Conservation (phyloP, 2,888 invertebrate species). For the Lottia scabra region DNA sequence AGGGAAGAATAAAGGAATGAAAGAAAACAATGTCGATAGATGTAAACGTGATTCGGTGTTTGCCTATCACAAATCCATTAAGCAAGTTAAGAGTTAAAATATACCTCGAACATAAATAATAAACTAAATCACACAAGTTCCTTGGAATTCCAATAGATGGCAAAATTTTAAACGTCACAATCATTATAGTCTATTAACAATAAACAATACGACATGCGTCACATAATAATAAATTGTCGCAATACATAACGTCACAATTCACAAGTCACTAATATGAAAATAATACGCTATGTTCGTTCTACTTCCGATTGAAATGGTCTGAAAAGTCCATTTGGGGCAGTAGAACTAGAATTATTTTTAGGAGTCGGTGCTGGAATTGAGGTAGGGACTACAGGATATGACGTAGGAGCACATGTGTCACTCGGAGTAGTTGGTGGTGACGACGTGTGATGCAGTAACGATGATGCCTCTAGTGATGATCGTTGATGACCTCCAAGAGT, state of each 20-base stretch:
- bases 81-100: too few species aligned
- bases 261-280: too few species aligned
- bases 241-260: too few species aligned
- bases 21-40: background rate
- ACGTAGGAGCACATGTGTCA: background rate
- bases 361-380: slow-evolving; percentile 11
- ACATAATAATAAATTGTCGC: too few species aligned
- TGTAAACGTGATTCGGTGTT: too few species aligned
- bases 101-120: too few species aligned
- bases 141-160: too few species aligned
- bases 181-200: too few species aligned
- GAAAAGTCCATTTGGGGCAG: slow-evolving; percentile 31
- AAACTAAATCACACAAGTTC: too few species aligned
- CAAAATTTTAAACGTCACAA: too few species aligned
- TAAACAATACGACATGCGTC: too few species aligned
- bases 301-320: slow-evolving; percentile 29
- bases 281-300: slow-evolving; percentile 19
- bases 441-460: background rate
- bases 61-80: too few species aligned
- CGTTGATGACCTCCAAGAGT: background rate
- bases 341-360: slow-evolving; percentile 23
- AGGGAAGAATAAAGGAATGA: background rate
- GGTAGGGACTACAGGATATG: slow-evolving; percentile 13
- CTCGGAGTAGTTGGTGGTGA: background rate
- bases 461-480: background rate